phyloP scores from a whole-genome alignment of 2,797 vertebrate species.

The Glossophaga mutica region DNA sequence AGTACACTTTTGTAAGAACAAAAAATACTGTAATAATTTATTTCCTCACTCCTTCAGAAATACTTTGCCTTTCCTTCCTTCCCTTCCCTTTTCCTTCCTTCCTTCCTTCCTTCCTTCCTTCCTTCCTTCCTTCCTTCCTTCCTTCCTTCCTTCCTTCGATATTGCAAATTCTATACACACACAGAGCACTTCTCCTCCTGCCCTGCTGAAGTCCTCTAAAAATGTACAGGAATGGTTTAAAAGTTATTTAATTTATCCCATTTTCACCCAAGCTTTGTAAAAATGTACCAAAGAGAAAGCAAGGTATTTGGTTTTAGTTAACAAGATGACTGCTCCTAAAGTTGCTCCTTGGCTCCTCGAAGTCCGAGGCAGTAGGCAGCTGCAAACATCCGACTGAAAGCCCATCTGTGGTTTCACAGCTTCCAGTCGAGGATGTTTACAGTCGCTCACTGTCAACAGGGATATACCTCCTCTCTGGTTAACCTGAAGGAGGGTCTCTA shows the following conservation, averaged over 20 bases:
- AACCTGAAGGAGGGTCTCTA: conserved; percentile 61
- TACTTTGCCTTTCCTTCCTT: not conserved
- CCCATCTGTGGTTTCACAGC: conserved; percentile 91
- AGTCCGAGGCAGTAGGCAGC: conserved; percentile 95
- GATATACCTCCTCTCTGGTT: conserved; percentile 69
- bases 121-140: not conserved
- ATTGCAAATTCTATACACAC: not conserved
- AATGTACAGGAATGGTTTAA: not conserved
- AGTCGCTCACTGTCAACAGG: conserved; percentile 95
- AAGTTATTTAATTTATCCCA: conserved; percentile 13
- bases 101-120: not conserved
- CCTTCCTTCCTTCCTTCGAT: not conserved
- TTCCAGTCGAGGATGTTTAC: conserved; percentile 99
- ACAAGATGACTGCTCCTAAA: conserved; percentile 48
- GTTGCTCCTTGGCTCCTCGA: conserved; percentile 82
- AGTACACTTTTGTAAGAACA: not conserved
- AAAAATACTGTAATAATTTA: conserved; percentile 11
- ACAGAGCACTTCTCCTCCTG: not conserved
- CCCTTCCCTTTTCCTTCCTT: not conserved
- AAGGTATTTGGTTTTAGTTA: conserved; percentile 16
- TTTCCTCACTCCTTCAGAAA: conserved; percentile 14
- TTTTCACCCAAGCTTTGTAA: conserved; percentile 12
- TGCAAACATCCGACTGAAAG: conserved; percentile 99
- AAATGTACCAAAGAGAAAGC: conserved; percentile 34
- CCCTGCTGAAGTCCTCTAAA: not conserved